A percentile compares a stretch with the other conserved stretches of the same genome.
Evolutionary conservation across 2,888 invertebrate species (phyloP).

Genomic region (Argynnis bischoffii): DNA sequence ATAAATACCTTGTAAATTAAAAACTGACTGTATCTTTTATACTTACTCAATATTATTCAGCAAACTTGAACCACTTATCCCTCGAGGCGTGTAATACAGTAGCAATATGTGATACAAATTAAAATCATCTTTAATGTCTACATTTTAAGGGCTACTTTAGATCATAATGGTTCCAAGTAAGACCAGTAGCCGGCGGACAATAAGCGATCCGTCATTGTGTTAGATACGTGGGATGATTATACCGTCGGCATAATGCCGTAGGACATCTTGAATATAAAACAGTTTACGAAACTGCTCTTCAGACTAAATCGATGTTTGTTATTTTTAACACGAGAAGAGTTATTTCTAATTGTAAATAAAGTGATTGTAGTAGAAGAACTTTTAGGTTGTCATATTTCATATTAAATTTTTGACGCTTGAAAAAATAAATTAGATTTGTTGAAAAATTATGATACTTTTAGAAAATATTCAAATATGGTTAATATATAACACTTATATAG

Average conservation of each 20-base stretch:
- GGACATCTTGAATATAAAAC: conserved; percentile 62
- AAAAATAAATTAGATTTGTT: no score
- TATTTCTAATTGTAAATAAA: not conserved
- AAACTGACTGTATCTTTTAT: not conserved
- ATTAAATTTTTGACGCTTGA: no score
- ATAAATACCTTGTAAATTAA: not conserved
- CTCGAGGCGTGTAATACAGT: conserved; percentile 34
- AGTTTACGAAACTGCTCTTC: conserved; percentile 34
- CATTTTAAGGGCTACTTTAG: conserved; percentile 40
- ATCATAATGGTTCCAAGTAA: conserved; percentile 51
- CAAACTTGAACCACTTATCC: conserved; percentile 19
- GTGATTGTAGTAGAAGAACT: no score
- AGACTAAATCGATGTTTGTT: conserved; percentile 28
- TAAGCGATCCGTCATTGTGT: conserved; percentile 76
- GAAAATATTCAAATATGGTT: no score
- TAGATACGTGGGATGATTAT: conserved; percentile 73
- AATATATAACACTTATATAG: no score
- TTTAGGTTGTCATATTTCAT: no score
- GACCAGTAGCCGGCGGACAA: conserved; percentile 77
- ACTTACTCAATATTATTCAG: conserved; percentile 4
- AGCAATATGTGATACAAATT: conserved; percentile 1
- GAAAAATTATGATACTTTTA: no score
- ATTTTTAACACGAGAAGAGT: conserved; percentile 8
- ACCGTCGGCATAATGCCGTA: conserved; percentile 56
- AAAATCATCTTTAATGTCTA: conserved; percentile 5